phyloP scores from a whole-genome alignment of 2,797 vertebrate species.

The Bovichtus diacanthus region DNA sequence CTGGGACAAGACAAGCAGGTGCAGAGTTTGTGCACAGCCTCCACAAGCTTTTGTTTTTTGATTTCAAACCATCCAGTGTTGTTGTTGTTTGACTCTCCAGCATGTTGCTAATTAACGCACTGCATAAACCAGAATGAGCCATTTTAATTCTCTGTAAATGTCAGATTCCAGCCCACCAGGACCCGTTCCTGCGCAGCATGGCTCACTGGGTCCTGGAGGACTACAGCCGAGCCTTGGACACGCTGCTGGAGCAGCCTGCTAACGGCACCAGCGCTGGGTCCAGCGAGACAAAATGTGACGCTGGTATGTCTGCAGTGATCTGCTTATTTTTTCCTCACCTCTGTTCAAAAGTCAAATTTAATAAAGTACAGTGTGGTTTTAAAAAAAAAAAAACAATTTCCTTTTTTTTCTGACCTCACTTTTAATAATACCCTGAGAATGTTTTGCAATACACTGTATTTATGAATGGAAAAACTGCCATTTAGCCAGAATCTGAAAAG shows the following conservation, averaged over 20 bases:
- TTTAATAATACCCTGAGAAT: neutral
- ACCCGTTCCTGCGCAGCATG: slow-evolving; percentile 96
- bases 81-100: slow-evolving; percentile 13
- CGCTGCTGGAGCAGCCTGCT: slow-evolving; percentile 90
- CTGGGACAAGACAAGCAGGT: slow-evolving; percentile 88
- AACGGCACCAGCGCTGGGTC: slow-evolving; percentile 50
- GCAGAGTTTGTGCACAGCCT: slow-evolving; percentile 11
- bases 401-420: neutral
- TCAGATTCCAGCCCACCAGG: slow-evolving; percentile 84
- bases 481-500: neutral
- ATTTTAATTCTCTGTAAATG: slow-evolving; percentile 21
- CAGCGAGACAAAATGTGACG: slow-evolving; percentile 47
- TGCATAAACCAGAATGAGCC: slow-evolving; percentile 19
- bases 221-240: slow-evolving; percentile 93
- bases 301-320: slow-evolving; percentile 52
- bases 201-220: slow-evolving; percentile 97
- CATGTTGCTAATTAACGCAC: slow-evolving; percentile 10
- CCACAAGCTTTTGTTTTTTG: neutral
- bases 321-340: neutral
- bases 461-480: neutral
- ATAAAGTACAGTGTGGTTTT: neutral
- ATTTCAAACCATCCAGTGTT: neutral
- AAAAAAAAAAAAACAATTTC: neutral
- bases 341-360: neutral
- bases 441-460: neutral